Conservation (phyloP, 2,113 vertebrate genomes). For the Myotis brandtii region DNA sequence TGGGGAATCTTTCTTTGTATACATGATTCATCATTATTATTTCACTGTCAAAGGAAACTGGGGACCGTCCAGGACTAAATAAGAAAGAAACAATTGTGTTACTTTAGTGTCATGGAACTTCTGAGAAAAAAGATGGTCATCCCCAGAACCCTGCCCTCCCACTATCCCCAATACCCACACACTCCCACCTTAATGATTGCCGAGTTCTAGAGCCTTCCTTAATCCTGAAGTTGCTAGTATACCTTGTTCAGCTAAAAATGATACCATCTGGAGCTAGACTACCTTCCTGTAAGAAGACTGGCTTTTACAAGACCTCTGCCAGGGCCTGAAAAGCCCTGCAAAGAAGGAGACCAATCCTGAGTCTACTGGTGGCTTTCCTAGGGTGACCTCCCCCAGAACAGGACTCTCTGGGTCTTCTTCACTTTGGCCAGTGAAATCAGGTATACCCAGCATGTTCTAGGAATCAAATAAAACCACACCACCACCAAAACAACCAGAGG, state of each 20-base stretch:
- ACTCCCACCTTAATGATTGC: neutral
- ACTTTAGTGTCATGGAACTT: neutral
- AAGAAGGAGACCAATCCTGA: neutral
- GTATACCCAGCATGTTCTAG: neutral
- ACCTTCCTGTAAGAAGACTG: slow-evolving; percentile 12
- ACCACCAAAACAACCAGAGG: slow-evolving; percentile 39
- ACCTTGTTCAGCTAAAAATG: slow-evolving; percentile 38
- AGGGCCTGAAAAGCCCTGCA: neutral
- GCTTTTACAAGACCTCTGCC: slow-evolving; percentile 23
- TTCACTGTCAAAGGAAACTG: slow-evolving; percentile 97
- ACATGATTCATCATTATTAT: slow-evolving; percentile 99
- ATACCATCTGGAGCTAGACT: neutral
- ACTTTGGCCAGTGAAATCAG: neutral
- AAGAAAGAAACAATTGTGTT: slow-evolving; percentile 77
- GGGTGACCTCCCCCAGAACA: neutral
- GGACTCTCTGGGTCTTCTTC: neutral
- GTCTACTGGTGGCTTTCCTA: neutral
- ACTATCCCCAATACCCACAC: neutral
- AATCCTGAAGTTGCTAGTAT: neutral
- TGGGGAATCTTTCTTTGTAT: slow-evolving; percentile 99
- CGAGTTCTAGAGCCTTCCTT: neutral
- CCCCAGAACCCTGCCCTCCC: neutral
- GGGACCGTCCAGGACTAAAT: slow-evolving; percentile 95
- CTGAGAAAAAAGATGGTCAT: neutral
- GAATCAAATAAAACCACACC: slow-evolving; percentile 13